Evolutionary conservation across 2,888 invertebrate genomes (phyloP).

Genomic region (Caenorhabditis zanzibari): DNA sequence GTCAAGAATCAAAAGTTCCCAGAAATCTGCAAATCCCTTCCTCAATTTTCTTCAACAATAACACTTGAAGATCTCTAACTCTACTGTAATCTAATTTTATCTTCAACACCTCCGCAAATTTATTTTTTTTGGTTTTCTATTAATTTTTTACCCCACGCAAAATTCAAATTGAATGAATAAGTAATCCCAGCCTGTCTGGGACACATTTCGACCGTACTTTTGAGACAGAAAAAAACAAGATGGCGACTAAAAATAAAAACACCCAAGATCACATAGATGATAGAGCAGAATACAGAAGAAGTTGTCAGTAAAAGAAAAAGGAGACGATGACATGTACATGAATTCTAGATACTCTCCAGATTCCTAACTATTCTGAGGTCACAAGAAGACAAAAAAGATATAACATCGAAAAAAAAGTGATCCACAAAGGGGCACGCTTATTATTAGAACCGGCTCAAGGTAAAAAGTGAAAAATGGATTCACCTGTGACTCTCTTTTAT

Average conservation of each 20-base stretch:
- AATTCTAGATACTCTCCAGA: constrained; percentile 42
- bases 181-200: neutral
- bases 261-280: neutral
- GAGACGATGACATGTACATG: constrained; percentile 34
- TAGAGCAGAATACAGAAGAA: constrained; percentile 35
- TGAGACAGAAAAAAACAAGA: neutral
- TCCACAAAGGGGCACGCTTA: neutral
- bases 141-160: neutral
- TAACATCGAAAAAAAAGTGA: neutral
- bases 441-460: constrained; percentile 6
- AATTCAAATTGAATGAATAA: neutral
- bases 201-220: constrained; percentile 8
- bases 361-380: constrained; percentile 42
- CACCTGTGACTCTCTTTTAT: constrained; percentile 6
- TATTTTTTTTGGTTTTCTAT: neutral
- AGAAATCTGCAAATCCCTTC: neutral
- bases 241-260: too few relatives aligned
- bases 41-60: neutral
- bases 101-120: neutral
- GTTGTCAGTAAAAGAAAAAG: neutral
- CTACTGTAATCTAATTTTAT: neutral
- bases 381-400: constrained; percentile 16
- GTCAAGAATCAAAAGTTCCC: neutral
- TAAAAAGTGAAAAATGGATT: constrained; percentile 9
- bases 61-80: neutral